These are phyloP conservation scores for Eulemur mongoz DNA, from an alignment of 2,797 vertebrate species.

Conservation along the genomic window DNA sequence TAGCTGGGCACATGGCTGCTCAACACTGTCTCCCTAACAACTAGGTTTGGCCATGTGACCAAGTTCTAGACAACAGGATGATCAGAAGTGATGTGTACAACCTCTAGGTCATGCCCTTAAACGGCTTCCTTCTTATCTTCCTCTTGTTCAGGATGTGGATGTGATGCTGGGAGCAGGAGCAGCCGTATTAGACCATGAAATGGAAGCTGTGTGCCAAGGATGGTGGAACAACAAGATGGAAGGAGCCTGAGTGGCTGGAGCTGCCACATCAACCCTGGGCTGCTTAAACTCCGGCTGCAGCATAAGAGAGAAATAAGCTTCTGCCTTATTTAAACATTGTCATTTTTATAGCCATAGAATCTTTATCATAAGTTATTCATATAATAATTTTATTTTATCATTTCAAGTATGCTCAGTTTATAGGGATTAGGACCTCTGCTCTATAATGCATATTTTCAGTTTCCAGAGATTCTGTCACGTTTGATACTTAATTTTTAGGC, in stretches of 20 bases:
- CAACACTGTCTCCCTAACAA: neutral
- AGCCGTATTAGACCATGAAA: neutral
- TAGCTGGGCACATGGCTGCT: neutral
- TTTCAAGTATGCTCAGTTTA: neutral
- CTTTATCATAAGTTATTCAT: neutral
- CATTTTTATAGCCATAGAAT: neutral
- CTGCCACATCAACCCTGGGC: neutral
- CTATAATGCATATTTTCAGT: neutral
- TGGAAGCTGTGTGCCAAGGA: neutral
- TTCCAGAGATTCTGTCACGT: neutral
- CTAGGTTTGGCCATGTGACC: neutral
- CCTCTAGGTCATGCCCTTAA: neutral
- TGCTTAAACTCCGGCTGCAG: neutral
- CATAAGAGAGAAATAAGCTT: neutral
- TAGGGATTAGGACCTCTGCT: neutral
- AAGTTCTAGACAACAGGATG: neutral
- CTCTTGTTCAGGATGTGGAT: neutral
- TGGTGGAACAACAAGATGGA: neutral
- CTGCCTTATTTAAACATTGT: neutral
- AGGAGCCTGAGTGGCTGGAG: too few species aligned
- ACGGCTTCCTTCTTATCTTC: neutral
- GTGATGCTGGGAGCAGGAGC: neutral
- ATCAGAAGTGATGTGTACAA: neutral
- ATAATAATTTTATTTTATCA: neutral
- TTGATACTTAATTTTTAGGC: conserved; percentile 17